A percentile compares a stretch with the other conserved stretches of the same genome.
phyloP scores from a whole-genome alignment of 2,113 vertebrate species.

The Balaenoptera acutorostrata region DNA sequence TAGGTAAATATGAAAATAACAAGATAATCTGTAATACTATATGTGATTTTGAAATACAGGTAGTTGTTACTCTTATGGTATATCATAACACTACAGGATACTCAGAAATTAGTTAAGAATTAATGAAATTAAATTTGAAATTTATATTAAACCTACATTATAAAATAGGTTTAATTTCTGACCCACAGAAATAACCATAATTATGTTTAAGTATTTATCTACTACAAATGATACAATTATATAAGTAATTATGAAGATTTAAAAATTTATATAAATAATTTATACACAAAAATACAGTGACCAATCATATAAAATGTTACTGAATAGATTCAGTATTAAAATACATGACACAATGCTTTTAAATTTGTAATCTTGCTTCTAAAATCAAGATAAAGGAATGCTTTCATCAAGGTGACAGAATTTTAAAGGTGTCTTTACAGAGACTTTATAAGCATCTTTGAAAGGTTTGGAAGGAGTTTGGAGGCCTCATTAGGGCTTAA shows the following conservation, averaged over 20 bases:
- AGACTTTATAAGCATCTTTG: slow-evolving; percentile 8
- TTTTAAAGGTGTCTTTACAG: slow-evolving; percentile 24
- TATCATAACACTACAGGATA: not conserved
- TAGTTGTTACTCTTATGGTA: not conserved
- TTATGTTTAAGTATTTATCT: slow-evolving; percentile 12
- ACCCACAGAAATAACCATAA: not conserved
- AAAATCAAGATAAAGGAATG: slow-evolving; percentile 20
- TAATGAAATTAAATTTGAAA: slow-evolving; percentile 39
- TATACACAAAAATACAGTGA: slow-evolving; percentile 9
- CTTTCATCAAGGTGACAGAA: not conserved
- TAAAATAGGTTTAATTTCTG: slow-evolving; percentile 39
- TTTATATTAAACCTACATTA: not conserved
- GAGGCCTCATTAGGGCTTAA: not conserved
- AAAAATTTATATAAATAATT: not conserved
- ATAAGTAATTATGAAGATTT: not conserved
- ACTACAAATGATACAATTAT: not conserved
- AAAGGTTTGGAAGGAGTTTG: not conserved
- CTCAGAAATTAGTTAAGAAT: slow-evolving; percentile 30
- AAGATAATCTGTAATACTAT: not conserved
- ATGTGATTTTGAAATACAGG: not conserved
- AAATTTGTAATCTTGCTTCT: not conserved
- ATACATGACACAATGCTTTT: not conserved
- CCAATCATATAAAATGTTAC: not conserved
- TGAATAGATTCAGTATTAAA: not conserved
- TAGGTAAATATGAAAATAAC: not conserved